Percentiles rank a stretch among this genome's conserved stretches.
These are phyloP conservation scores for Pocillopora grandis DNA, from an alignment of 92 coral and sea anemone species.

Conservation along the genomic window DNA sequence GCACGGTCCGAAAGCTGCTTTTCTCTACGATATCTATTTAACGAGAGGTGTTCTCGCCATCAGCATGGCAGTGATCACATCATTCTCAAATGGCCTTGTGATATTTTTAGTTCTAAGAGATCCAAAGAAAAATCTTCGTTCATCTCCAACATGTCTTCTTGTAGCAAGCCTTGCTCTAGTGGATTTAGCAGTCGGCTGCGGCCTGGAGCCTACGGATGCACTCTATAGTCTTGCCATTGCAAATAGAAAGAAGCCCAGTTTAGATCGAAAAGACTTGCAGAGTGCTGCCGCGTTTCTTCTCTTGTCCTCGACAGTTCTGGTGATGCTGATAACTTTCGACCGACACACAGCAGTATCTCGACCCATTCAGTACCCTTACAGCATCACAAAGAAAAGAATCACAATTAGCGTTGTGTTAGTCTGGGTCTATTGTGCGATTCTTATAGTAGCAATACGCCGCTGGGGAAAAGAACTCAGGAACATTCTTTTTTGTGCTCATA, in stretches of 20 bases:
- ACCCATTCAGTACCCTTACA: slow-evolving; percentile 46
- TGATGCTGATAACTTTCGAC: slow-evolving; percentile 67
- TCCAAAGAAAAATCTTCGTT: slow-evolving; percentile 60
- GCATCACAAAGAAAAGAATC: slow-evolving; percentile 45
- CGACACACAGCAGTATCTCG: slow-evolving; percentile 56
- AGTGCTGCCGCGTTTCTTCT: slow-evolving; percentile 67
- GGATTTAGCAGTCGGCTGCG: slow-evolving; percentile 64
- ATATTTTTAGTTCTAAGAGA: slow-evolving; percentile 54
- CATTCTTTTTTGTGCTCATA: slow-evolving; percentile 62
- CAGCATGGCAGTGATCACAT: slow-evolving; percentile 57
- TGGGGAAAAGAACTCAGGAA: slow-evolving; percentile 55
- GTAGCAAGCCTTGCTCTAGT: slow-evolving; percentile 68
- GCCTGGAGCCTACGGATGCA: slow-evolving; percentile 68
- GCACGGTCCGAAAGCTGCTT: neutral
- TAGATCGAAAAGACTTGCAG: slow-evolving; percentile 51
- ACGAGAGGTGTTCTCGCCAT: slow-evolving; percentile 60
- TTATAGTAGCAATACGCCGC: slow-evolving; percentile 41
- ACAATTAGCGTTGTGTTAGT: slow-evolving; percentile 34
- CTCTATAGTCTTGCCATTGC: slow-evolving; percentile 48
- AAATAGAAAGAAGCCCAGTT: slow-evolving; percentile 24
- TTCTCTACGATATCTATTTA: slow-evolving; percentile 42
- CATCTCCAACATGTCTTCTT: slow-evolving; percentile 61
- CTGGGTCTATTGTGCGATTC: slow-evolving; percentile 52
- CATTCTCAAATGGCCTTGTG: slow-evolving; percentile 70
- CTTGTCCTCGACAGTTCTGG: slow-evolving; percentile 61